Base-by-base conservation (phyloP, 2,888 invertebrate species). In the Helobdella robusta region DNA sequence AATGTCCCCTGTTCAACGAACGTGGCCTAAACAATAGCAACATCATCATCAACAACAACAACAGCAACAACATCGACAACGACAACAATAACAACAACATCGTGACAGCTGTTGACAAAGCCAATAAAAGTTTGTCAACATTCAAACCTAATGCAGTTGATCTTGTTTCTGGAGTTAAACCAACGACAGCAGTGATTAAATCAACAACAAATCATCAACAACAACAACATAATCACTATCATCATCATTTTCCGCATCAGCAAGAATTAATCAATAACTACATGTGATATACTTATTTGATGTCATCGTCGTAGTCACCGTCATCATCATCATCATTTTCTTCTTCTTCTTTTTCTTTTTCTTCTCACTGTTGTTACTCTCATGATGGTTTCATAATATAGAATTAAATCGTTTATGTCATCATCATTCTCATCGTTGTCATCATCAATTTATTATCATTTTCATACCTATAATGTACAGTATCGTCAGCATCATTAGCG, bases 1-100 rank as follows among this genome's bases (percentile, higher is more conserved):
- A 66, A 35, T 66, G 66, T 56, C 66, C 66, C 8, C 60, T 66
- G 36, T 66, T 66, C 58, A 54, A 66, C 52, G 66, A 66, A 28
- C 32, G 62, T 15, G 61, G 61, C 46, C 62, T 66, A 48, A 62
- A 48, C 25, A 30, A 46, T 35, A 50, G 23, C 50, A 40, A 60
- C 34, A 50, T 15, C 48, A 62, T 50, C 62, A 62, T 28, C 48
- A 5, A 59, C 59, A 50, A 62, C 50, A 50, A 25, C 50, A 62
- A 25, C n/a, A 60, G n/a, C 44, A 18, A 18, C 60, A 18, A 36
- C n/a, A n/a, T n/a, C n/a, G n/a, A n/a, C 23, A 54, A 5, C 25
- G 54, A 18, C 30, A 5, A 20, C 62, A 50, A 60, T 25, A 23
- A 40, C 60, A 60, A 56, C 56, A 56, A 56, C 56, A 56, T n/a